Base-by-base conservation (phyloP, 2,113 vertebrate genomes). In the Xiphias gladius region DNA sequence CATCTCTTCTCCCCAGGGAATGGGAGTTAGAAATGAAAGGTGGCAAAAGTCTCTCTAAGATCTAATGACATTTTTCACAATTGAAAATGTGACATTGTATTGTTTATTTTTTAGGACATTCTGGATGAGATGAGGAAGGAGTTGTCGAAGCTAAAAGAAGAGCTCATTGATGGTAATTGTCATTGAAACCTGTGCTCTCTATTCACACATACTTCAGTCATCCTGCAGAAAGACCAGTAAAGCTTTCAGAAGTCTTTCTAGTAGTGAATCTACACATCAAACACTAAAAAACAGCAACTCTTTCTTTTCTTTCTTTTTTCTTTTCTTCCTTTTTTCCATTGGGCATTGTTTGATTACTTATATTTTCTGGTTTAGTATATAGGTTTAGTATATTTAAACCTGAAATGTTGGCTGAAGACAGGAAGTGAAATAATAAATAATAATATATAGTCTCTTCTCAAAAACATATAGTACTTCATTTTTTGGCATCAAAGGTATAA, bases 91-190 rank as follows among this genome's bases (percentile, higher is more conserved):
- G 28, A 80, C 30, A 26, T 10, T 20, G 7, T 20, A 16, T 52
- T n/a, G 9, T 35, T 58, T 59, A 0, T 66, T 76, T 24, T 92
- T 54, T 46, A 99, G 98, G 98, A 99, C 87, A 99, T 99, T 92
- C 95, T 99, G 96, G 98, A 99, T 80, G 98, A 99, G 95, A 99
- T 99, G 98, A 97, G 98, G 79, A 99, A 99, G 95, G 98, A 99
- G 93, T 91, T 99, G 93, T 96, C 96, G 0, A 99, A 99, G 93
- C 96, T 99, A 94, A 99, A 99, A 96, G 98, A 99, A 90, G 98
- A 99, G 90, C 97, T 99, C 87, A 98, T 99, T 87, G 97, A 99
- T 94, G 98, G 98, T 99, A 94, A 95, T 92, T 94, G 19, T 63
- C 17, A 26, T 8, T 7, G 8, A 19, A 54, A 63, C 16, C 26